Conservation (phyloP, 2,797 vertebrate species). For the Petrocephalus sullivani region DNA sequence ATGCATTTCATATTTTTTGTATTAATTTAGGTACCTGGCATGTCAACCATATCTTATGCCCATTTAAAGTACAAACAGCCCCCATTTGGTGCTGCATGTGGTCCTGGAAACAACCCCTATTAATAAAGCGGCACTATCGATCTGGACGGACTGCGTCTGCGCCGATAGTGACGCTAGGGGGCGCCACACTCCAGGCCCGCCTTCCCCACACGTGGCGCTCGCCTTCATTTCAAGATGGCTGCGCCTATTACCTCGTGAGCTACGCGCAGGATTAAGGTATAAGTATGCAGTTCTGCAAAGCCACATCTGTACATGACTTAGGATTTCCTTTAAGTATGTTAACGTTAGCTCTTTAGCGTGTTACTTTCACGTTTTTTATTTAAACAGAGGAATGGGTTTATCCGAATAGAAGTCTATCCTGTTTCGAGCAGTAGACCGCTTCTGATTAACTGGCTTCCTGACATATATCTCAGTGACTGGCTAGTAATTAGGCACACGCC, state of each 20-base stretch:
- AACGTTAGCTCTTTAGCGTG: not conserved
- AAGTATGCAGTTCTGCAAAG: not conserved
- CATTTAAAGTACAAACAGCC: not conserved
- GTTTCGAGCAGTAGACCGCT: not conserved
- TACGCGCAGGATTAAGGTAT: not conserved
- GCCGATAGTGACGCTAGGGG: not conserved
- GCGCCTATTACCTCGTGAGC: not conserved
- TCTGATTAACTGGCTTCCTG: not conserved
- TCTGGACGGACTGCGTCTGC: not conserved
- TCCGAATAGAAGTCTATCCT: not conserved
- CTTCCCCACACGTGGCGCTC: not conserved
- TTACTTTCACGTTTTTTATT: not conserved
- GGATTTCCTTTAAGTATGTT: not conserved
- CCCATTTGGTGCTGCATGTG: not conserved
- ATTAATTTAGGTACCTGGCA: not conserved
- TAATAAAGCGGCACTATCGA: not conserved
- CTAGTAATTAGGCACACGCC: not conserved
- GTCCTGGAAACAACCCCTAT: not conserved
- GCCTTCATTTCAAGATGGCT: not conserved
- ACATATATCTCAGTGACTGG: not conserved
- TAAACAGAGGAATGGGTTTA: not conserved
- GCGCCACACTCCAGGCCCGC: not conserved
- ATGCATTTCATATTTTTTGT: not conserved
- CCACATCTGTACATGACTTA: not conserved
- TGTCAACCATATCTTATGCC: not conserved